Evolutionary conservation across 2,113 vertebrate species (phyloP).

Genomic region (Cheilinus undulatus): DNA sequence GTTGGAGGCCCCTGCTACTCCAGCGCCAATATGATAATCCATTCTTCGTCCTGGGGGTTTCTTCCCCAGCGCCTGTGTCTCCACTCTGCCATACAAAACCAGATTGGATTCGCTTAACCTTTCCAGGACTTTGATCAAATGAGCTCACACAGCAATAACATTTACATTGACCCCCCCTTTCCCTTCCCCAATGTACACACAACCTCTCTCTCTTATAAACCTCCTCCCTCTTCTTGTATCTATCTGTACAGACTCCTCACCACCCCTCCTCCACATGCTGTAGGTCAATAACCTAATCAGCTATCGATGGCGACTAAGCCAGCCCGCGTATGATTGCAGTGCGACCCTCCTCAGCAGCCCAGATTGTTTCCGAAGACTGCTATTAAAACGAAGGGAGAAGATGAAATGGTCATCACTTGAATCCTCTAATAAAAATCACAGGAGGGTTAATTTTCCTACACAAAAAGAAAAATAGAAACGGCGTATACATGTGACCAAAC

Average conservation of each 20-base stretch:
- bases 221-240: conserved; percentile 41
- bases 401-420: conserved; percentile 68
- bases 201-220: conserved; percentile 28
- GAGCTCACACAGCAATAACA: conserved; percentile 89
- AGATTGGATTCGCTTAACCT: conserved; percentile 91
- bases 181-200: conserved; percentile 33
- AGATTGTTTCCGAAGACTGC: conserved; percentile 73
- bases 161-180: conserved; percentile 86
- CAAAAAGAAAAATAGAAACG: conserved; percentile 2
- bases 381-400: conserved; percentile 69
- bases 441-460: conserved; percentile 48
- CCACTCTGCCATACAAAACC: conserved; percentile 88
- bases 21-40: conserved; percentile 88
- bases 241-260: conserved; percentile 45
- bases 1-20: conserved; percentile 87
- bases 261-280: conserved; percentile 50
- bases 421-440: conserved; percentile 49
- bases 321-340: conserved; percentile 72
- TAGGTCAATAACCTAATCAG: conserved; percentile 87
- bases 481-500: conserved; percentile 61
- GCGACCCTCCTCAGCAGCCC: conserved; percentile 56
- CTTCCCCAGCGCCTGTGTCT: conserved; percentile 82
- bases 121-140: conserved; percentile 89
- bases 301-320: conserved; percentile 80
- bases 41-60: conserved; percentile 85